Conservation (phyloP, 2,113 vertebrate genomes). For the Ictalurus furcatus region DNA sequence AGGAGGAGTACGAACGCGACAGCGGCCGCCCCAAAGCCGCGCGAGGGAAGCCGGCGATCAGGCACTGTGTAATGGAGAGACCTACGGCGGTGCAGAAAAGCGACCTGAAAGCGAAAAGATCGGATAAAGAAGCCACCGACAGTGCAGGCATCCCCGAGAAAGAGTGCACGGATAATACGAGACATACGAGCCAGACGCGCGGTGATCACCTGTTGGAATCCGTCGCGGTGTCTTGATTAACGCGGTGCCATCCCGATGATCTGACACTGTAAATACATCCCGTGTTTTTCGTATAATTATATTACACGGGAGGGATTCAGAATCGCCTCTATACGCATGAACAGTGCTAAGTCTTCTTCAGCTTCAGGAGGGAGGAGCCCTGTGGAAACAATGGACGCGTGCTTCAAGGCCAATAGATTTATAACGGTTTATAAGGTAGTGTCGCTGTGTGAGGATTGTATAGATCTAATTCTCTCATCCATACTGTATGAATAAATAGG, state of each 20-base stretch:
- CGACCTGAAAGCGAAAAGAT: slow-evolving; percentile 42
- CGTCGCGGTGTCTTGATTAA: slow-evolving; percentile 81
- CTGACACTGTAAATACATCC: slow-evolving; percentile 56
- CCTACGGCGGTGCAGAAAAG: slow-evolving; percentile 61
- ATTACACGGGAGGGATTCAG: slow-evolving; percentile 44
- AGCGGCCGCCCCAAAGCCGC: slow-evolving; percentile 69
- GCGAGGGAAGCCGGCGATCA: slow-evolving; percentile 46
- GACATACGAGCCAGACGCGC: slow-evolving; percentile 57
- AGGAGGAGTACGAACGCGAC: slow-evolving; percentile 88
- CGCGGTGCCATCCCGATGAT: slow-evolving; percentile 7
- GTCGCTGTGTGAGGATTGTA: not conserved
- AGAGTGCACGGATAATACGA: slow-evolving; percentile 40
- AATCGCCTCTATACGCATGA: slow-evolving; percentile 52
- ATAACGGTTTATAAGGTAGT: slow-evolving; percentile 27
- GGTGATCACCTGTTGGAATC: slow-evolving; percentile 76
- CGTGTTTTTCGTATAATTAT: slow-evolving; percentile 51
- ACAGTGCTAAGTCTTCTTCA: slow-evolving; percentile 51
- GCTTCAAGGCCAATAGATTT: slow-evolving; percentile 21
- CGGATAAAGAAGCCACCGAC: slow-evolving; percentile 30
- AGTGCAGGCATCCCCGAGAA: slow-evolving; percentile 32
- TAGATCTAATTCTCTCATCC: slow-evolving; percentile 14
- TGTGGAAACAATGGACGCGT: slow-evolving; percentile 20
- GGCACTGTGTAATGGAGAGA: slow-evolving; percentile 58
- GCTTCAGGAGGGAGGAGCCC: slow-evolving; percentile 46
- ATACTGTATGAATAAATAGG: not conserved